These are phyloP conservation scores for Megaceryle maxima DNA, from an alignment of 2,113 vertebrate genomes.

Conservation along the genomic window DNA sequence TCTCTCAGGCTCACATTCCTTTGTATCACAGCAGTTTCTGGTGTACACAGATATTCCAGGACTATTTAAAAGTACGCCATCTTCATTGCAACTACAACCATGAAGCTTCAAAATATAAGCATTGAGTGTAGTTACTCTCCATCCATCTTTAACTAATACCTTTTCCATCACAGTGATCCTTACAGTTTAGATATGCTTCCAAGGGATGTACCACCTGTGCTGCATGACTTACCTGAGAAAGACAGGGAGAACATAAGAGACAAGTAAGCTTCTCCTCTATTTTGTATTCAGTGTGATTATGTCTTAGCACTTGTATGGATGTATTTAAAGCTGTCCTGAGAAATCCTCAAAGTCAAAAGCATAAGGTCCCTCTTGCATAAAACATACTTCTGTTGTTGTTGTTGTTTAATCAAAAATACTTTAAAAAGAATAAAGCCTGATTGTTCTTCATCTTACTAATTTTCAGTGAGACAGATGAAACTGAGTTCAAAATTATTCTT, in stretches of 20 bases:
- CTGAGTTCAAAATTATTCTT: slow-evolving; percentile 69
- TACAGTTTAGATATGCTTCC: slow-evolving; percentile 75
- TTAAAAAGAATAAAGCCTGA: background rate
- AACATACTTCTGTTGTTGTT: background rate
- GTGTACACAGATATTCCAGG: background rate
- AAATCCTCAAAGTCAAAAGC: background rate
- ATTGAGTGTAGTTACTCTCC: background rate
- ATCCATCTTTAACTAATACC: background rate
- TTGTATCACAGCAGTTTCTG: background rate
- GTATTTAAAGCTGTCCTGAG: background rate
- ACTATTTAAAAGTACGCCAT: background rate
- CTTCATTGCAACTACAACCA: background rate
- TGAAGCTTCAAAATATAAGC: background rate
- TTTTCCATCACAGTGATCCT: slow-evolving; percentile 66
- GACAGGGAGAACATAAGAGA: slow-evolving; percentile 70
- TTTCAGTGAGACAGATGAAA: slow-evolving; percentile 70
- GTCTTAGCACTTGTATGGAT: background rate
- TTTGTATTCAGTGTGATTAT: background rate
- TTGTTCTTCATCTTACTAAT: background rate
- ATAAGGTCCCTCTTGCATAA: background rate
- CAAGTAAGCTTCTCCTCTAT: slow-evolving; percentile 44
- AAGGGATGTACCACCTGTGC: slow-evolving; percentile 42
- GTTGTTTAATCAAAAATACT: background rate
- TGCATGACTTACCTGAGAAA: slow-evolving; percentile 65
- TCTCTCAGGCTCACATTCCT: background rate